Conservation (phyloP, 2,113 vertebrate species). For the Hymenochirus boettgeri region DNA sequence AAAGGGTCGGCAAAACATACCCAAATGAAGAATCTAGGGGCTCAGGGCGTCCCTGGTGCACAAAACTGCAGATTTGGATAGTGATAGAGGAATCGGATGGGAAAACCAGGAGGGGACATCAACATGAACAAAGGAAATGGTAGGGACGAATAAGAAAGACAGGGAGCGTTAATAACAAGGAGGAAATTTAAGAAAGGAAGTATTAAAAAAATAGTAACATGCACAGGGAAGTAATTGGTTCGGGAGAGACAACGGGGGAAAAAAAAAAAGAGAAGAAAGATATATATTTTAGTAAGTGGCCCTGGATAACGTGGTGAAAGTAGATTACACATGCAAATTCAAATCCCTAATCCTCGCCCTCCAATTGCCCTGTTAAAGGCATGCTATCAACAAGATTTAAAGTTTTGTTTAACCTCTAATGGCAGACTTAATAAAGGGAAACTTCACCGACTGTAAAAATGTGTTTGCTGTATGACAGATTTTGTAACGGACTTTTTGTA, state of each 20-base stretch:
- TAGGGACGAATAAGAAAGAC: neutral
- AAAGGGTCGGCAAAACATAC: slow-evolving; percentile 97
- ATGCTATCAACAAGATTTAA: neutral
- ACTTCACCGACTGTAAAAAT: no score
- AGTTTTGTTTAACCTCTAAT: no score
- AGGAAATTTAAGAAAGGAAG: slow-evolving; percentile 47
- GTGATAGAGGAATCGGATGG: no score
- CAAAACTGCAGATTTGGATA: slow-evolving; percentile 64
- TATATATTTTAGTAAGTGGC: slow-evolving; percentile 19
- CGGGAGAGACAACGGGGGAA: neutral
- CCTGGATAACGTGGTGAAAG: slow-evolving; percentile 8
- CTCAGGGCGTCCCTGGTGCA: slow-evolving; percentile 79
- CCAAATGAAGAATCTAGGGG: slow-evolving; percentile 95
- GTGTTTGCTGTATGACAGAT: no score
- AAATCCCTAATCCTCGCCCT: neutral
- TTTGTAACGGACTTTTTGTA: no score
- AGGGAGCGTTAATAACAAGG: slow-evolving; percentile 10
- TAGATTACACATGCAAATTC: slow-evolving; percentile 8
- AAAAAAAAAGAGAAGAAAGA: slow-evolving; percentile 1
- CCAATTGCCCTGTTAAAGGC: neutral
- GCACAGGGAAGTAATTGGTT: neutral
- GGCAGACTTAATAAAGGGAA: no score
- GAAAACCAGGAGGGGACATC: no score
- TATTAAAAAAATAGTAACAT: slow-evolving; percentile 44
- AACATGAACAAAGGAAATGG: no score